phyloP scores from a whole-genome alignment of 2,113 vertebrate genomes.

The Fulmarus glacialis region DNA sequence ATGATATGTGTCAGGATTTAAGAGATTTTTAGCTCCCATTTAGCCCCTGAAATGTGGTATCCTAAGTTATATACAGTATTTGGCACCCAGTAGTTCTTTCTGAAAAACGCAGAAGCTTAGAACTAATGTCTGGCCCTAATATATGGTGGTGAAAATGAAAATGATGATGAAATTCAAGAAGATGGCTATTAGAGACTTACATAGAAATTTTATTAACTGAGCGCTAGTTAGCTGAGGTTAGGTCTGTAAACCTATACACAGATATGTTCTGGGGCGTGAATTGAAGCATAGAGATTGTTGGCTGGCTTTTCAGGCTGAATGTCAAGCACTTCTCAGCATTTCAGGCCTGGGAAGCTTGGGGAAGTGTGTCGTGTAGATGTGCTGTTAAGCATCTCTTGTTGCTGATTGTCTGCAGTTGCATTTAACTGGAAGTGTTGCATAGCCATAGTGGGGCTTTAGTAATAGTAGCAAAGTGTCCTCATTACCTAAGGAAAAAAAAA shows the following conservation, averaged over 20 bases:
- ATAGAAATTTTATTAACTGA: background rate
- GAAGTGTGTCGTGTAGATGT: background rate
- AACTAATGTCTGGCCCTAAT: background rate
- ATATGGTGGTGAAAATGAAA: background rate
- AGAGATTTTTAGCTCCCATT: background rate
- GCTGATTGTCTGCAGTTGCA: background rate
- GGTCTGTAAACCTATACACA: background rate
- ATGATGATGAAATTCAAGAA: background rate
- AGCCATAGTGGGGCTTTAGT: background rate
- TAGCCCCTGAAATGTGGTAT: background rate
- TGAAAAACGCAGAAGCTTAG: background rate
- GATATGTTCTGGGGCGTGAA: background rate
- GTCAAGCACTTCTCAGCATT: background rate
- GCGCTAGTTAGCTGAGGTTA: background rate
- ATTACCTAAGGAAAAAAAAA: background rate
- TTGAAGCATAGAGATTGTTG: background rate
- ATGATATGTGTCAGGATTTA: background rate
- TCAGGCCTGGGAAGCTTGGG: background rate
- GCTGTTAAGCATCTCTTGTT: background rate
- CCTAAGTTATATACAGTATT: background rate
- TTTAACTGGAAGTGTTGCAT: background rate
- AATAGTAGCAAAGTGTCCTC: background rate
- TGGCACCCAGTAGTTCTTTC: background rate
- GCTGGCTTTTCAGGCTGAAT: background rate
- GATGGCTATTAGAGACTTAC: background rate